Conservation (phyloP, 2,113 vertebrate genomes). For the Zosterops borbonicus region DNA sequence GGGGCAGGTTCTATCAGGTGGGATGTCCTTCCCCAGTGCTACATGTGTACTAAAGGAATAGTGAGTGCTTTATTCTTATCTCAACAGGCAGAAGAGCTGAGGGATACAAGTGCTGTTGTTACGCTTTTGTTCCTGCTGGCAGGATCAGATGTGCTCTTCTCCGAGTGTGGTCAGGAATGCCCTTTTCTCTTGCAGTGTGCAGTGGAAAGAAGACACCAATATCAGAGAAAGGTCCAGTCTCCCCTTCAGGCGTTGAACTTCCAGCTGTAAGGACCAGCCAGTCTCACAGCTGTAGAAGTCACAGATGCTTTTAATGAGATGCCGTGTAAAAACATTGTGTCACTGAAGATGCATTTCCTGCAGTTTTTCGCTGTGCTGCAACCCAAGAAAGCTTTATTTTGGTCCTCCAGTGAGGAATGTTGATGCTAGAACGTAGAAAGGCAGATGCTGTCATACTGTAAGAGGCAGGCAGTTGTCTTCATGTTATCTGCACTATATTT, state of each 20-base stretch:
- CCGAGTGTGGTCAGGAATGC: rapidly evolving
- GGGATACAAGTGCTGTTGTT: background rate
- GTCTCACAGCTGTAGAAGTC: background rate
- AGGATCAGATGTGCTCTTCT: background rate
- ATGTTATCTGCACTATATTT: background rate
- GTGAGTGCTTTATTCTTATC: background rate
- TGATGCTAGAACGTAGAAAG: background rate
- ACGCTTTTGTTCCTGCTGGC: background rate
- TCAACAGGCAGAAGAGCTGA: background rate
- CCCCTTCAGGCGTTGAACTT: background rate
- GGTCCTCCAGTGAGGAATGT: background rate
- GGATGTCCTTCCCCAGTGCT: background rate
- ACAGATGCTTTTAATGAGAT: background rate
- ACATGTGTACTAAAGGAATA: background rate
- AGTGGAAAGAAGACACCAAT: background rate
- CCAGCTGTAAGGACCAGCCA: background rate
- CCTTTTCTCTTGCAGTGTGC: background rate
- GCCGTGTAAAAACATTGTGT: background rate
- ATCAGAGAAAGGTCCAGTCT: background rate
- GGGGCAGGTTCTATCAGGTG: background rate
- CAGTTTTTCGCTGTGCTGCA: background rate
- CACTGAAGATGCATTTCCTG: background rate
- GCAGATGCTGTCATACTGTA: background rate
- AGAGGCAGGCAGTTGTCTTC: background rate
- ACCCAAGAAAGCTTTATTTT: background rate